phyloP scores from a whole-genome alignment of 2,888 invertebrate species.

The Agrochola circellaris region DNA sequence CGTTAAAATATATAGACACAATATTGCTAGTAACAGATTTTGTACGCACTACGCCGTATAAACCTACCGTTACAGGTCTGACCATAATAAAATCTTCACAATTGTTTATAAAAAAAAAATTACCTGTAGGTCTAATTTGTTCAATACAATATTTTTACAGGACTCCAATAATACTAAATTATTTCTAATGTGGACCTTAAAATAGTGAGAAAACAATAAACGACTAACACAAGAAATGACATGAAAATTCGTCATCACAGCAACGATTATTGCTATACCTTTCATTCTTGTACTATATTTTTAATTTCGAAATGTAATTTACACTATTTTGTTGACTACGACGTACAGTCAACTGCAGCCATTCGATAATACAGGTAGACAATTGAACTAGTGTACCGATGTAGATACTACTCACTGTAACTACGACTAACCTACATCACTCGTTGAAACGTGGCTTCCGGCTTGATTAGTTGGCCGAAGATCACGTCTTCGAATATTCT shows the following conservation, averaged over 20 bases:
- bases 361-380: constrained; percentile 58
- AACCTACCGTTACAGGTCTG: not conserved
- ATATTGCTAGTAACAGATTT: constrained; percentile 37
- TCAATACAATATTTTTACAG: constrained; percentile 53
- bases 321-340: constrained; percentile 48
- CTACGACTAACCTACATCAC: constrained; percentile 79
- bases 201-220: constrained; percentile 70
- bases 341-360: constrained; percentile 38
- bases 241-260: constrained; percentile 58
- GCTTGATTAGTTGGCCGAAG: constrained; percentile 59
- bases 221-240: constrained; percentile 54
- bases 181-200: constrained; percentile 74
- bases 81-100: not conserved
- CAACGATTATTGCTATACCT: constrained; percentile 60
- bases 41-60: constrained; percentile 7
- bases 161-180: constrained; percentile 71
- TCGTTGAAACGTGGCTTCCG: constrained; percentile 65
- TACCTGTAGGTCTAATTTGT: constrained; percentile 50
- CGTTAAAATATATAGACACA: constrained; percentile 22
- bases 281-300: constrained; percentile 59
- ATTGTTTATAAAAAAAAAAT: constrained; percentile 4
- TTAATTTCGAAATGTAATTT: constrained; percentile 52
- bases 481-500: constrained; percentile 71
- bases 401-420: constrained; percentile 66
- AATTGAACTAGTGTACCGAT: constrained; percentile 70